Percentiles rank a stretch among this genome's conserved stretches.
Evolutionary conservation across 2,797 vertebrate species (phyloP).

Genomic region (Lepus oiostolus): DNA sequence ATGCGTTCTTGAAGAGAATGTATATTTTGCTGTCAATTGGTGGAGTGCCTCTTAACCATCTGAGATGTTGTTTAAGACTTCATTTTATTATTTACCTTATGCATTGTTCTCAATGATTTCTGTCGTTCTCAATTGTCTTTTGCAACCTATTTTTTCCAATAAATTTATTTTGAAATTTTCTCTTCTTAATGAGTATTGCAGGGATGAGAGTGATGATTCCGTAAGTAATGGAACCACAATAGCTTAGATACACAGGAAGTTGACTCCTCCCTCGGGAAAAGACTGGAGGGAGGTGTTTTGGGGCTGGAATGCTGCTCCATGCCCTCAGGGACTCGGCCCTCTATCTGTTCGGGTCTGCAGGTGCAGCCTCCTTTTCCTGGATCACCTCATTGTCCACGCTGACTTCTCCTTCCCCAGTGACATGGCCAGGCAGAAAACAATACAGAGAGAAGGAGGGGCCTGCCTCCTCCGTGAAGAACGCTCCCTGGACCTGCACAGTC

Average conservation of each 20-base stretch:
- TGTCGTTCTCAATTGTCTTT: background rate
- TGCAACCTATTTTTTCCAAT: background rate
- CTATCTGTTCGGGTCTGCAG: background rate
- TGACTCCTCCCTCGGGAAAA: background rate
- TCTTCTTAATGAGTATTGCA: background rate
- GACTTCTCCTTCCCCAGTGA: background rate
- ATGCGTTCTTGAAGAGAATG: background rate
- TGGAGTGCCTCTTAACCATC: background rate
- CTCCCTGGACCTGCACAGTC: background rate
- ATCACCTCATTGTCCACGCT: background rate
- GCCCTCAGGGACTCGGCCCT: background rate
- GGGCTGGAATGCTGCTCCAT: no score
- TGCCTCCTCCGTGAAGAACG: background rate
- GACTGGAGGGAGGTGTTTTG: background rate
- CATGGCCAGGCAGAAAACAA: background rate
- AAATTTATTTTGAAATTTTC: background rate
- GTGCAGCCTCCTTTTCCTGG: background rate
- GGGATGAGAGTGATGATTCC: background rate
- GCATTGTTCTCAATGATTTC: background rate
- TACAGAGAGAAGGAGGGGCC: background rate
- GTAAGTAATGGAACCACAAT: background rate
- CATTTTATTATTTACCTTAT: background rate
- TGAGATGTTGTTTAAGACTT: background rate
- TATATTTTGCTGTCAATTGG: background rate
- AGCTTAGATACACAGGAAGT: background rate